Evolutionary conservation across 2,888 invertebrate genomes (phyloP), one percentile per base, ranked within the genome.

Genomic region (Elysia crispata): DNA sequence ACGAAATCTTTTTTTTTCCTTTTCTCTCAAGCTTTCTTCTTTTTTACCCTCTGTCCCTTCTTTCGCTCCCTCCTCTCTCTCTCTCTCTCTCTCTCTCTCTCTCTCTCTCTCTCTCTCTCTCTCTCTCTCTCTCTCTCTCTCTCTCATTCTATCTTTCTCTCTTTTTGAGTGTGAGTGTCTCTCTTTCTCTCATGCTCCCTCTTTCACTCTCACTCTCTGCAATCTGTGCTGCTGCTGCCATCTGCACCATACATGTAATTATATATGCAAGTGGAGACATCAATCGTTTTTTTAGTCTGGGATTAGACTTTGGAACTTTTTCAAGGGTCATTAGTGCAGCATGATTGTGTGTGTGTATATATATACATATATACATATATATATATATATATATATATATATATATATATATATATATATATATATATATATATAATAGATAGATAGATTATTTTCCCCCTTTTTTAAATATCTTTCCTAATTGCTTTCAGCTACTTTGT

Each of bases 191-290:
- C 60, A 23, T 23, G 6, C 33, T 33, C 49, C 6, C 50, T 49
- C 78, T 73, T 60, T n/a, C n/a, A 11, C 41, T 49, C 67, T 49
- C n/a, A 8, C 50, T 54, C 57, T 25, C 49, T 13, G 28, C 8
- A 33, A 6, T 33, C 23, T 33, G n/a, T 0, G 13, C 3, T 33
- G 28, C 31, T 69, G 18, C n/a, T 18, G 30, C 66, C 28, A 18
- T 41, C n/a, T 41, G 8, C 69, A 33, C 69, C 31, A 31, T 31
- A 60, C 57, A 74, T 31, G 57, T 18, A 74, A 31, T 57, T 57
- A 28, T 57, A 73, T 23, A 25, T 28, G n/a, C 57, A 74, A n/a
- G 30, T 30, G 57, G 25, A 74, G 25, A 74, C 60, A 57, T 57
- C 54, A 25, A 60, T 41, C 41, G 41, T 11, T 11, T 41, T n/a